Evolutionary conservation across 2,113 vertebrate genomes (phyloP).

Genomic region (Cygnus atratus): DNA sequence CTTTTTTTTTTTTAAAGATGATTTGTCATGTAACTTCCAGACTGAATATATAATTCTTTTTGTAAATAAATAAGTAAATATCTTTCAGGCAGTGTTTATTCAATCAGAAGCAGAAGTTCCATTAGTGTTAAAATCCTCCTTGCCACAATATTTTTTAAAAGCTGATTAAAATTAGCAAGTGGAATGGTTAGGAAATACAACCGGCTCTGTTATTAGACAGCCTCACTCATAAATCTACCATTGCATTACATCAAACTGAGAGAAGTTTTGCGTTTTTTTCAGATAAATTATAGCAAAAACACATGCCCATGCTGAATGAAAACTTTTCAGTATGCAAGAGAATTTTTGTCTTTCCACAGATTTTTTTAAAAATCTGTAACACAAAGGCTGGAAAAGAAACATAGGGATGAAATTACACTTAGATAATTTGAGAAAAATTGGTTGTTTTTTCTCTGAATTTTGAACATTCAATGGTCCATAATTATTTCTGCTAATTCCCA

Average conservation of each 20-base stretch:
- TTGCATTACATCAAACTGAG: neutral
- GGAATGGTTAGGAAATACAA: neutral
- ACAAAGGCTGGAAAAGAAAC: neutral
- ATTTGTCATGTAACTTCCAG: slow-evolving; percentile 5
- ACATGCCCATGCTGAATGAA: neutral
- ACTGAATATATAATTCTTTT: neutral
- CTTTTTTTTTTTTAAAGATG: neutral
- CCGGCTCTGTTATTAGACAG: neutral
- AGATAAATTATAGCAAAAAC: neutral
- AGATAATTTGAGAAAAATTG: neutral
- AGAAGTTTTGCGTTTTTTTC: neutral
- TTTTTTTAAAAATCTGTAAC: neutral
- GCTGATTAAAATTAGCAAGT: neutral
- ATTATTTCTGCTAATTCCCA: neutral
- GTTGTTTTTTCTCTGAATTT: neutral
- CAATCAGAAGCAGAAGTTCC: neutral
- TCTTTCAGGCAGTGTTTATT: neutral
- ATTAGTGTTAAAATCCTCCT: neutral
- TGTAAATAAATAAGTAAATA: neutral
- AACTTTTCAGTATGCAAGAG: neutral
- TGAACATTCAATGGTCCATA: neutral
- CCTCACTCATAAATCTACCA: neutral
- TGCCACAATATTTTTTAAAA: neutral
- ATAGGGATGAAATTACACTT: neutral
- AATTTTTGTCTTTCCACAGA: neutral